Evolutionary conservation across 1,140 invertebrate species (phyloP), one percentile per base, ranked within the genome.

Genomic region (Lethocerus indicus): DNA sequence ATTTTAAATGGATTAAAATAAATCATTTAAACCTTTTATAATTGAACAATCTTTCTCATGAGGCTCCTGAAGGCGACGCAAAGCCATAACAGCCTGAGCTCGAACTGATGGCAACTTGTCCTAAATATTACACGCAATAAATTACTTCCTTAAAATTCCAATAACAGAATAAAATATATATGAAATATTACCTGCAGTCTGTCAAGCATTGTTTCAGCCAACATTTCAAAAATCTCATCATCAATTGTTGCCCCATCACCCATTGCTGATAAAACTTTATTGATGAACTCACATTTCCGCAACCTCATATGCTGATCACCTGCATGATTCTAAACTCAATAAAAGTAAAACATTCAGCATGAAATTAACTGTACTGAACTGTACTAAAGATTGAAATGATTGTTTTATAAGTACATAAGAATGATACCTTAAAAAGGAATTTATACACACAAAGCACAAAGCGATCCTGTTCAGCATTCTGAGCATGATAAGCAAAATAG

Each of bases 41-140:
- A 91, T 77, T 13, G 75, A 75, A 66, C 88, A 89, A 43, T 78
- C 68, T 14, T 75, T 71, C 58, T 86, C 75, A 23, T 69, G 67
- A 0, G 87, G 87, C 56, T 85, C 79, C 64, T 91, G 87, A 3
- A 91, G 67, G 32, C 86, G 68, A 20, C 79, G 73, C 16, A 91
- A 65, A n/a, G 85, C 85, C 25, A 76, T 59, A 1, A 87, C 78
- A 14, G 87, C 86, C 59, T 87, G 78, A 29, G 78, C 74, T 35
- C 87, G 67, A 0, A 90, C 81, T 52, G 74, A 72, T 3, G 81
- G 70, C n/a, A 76, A 72, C 25, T 72, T 76, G 58, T 87, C 84
- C 64, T 79, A 26, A 18, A 50, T 23, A 46, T 42, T 4, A 47
- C 28, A 42, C 14, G 25, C 27, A 36, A n/a, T 45, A 3, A 45